Base-by-base conservation (phyloP, 2,113 vertebrate genomes). In the Dendrocopos noguchii region DNA sequence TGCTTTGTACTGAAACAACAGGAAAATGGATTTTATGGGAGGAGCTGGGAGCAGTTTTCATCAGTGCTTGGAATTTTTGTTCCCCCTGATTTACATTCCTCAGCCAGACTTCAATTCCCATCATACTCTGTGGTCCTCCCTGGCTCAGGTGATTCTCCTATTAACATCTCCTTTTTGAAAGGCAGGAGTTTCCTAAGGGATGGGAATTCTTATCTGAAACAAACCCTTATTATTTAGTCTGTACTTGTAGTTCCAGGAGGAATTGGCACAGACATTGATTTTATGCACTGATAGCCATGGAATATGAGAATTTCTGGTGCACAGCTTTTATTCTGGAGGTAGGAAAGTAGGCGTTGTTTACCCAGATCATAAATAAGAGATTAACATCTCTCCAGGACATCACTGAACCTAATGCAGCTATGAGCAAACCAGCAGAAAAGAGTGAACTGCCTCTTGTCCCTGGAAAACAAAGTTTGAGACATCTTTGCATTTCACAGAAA, bases 371-470 rank as follows among this genome's bases (percentile, higher is more conserved):
- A 94, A 93, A 90, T 75, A 94, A 91, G 92, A 77, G 36, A 93
- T 84, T 91, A 96, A 87, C 42, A 89, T 53, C 71, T 91, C 72
- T 72, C 78, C 67, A 56, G 81, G 84, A 93, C 87, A 87, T 85
- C 8, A 1, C 24, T 87, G 81, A 59, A 56, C 67, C 84, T 95
- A 78, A 85, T 80, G 52, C 31, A 83, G 52, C 74, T 80, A 57
- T 17, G 31, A 92, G 25, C 67, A 91, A 83, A 57, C 22, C 44
- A 74, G 22, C 56, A 80, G 65, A 82, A 85, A 68, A 88, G 1
- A n/a, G 7, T 53, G 61, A 90, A 59, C 42, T 80, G 33, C 66
- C 55, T 84, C 73, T 74, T 46, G 42, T 78, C 55, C 71, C 81
- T 84, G 24, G 77, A 71, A 86, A 95, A 93, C n/a, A 76, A 87